These are phyloP conservation scores for Pristionchus arcanus DNA, from an alignment of 2,888 invertebrate species.

Conservation along the genomic window DNA sequence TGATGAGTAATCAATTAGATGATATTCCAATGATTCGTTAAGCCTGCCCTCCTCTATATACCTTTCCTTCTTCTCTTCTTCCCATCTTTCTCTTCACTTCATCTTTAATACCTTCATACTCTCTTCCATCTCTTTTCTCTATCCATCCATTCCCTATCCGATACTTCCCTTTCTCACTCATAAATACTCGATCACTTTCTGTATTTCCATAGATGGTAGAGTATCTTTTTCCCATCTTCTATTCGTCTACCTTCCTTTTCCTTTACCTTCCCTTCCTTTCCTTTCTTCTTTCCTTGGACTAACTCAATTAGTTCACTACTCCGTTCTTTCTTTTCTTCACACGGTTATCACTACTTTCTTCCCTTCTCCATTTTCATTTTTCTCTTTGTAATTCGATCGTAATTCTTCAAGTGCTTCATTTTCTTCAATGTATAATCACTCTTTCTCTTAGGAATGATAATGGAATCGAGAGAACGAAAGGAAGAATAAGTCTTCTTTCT, in stretches of 20 bases:
- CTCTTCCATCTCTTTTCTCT: not conserved
- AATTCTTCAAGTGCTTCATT: not conserved
- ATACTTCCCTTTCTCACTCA: not conserved
- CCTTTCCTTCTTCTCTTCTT: slow-evolving; percentile 5
- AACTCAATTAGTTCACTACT: slow-evolving; percentile 15
- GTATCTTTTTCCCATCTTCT: not conserved
- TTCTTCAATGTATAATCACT: slow-evolving; percentile 12
- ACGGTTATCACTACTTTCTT: not conserved
- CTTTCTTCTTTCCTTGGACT: not conserved
- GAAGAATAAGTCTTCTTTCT: slow-evolving; percentile 21
- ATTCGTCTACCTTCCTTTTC: not conserved
- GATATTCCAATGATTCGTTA: not conserved
- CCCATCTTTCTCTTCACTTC: not conserved
- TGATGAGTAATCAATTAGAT: not conserved
- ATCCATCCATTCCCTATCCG: not conserved
- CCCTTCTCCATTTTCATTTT: not conserved
- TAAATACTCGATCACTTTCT: not conserved
- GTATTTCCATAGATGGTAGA: not conserved
- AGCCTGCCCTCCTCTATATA: not conserved
- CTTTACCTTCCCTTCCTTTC: not conserved
- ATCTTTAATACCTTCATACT: slow-evolving; percentile 26
- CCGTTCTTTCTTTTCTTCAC: slow-evolving; percentile 1
- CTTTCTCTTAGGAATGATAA: not conserved
- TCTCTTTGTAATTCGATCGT: not conserved
- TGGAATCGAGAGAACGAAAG: not conserved